Percentiles rank a stretch among this genome's conserved stretches.
These are phyloP conservation scores for Macropis europaea DNA, from an alignment of 2,888 invertebrate genomes.

Conservation along the genomic window DNA sequence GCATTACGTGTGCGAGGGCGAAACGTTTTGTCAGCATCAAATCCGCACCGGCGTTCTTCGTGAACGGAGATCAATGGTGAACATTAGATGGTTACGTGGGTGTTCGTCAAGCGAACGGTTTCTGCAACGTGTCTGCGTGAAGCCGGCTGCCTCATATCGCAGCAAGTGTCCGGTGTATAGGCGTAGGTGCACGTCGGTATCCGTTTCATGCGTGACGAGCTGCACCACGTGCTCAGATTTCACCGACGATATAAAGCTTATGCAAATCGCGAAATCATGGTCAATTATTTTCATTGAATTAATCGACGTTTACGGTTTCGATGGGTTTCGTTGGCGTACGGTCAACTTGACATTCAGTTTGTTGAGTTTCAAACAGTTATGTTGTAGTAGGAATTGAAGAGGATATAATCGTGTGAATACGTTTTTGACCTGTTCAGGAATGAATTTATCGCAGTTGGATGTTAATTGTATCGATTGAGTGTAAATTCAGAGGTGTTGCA, in stretches of 20 bases:
- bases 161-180: constrained; percentile 38
- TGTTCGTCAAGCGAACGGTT: constrained; percentile 51
- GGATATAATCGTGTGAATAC: background rate
- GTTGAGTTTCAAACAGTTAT: background rate
- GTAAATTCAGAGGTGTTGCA: too few relatives aligned
- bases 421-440: too few relatives aligned
- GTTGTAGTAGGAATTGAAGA: background rate
- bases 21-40: constrained; percentile 32
- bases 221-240: constrained; percentile 19
- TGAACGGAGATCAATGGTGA: constrained; percentile 45
- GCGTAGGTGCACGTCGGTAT: constrained; percentile 33
- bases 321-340: background rate
- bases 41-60: constrained; percentile 19
- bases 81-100: constrained; percentile 43
- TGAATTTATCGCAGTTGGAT: too few relatives aligned
- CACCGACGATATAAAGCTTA: constrained; percentile 3
- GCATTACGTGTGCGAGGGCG: constrained; percentile 4
- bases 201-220: constrained; percentile 20
- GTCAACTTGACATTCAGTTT: background rate
- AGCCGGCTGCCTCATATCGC: constrained; percentile 21
- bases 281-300: constrained; percentile 19
- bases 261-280: constrained; percentile 5
- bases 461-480: too few relatives aligned
- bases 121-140: constrained; percentile 32
- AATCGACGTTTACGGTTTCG: background rate